phyloP scores from a whole-genome alignment of 1,140 invertebrate genomes.

The Tigriopus japonicus region DNA sequence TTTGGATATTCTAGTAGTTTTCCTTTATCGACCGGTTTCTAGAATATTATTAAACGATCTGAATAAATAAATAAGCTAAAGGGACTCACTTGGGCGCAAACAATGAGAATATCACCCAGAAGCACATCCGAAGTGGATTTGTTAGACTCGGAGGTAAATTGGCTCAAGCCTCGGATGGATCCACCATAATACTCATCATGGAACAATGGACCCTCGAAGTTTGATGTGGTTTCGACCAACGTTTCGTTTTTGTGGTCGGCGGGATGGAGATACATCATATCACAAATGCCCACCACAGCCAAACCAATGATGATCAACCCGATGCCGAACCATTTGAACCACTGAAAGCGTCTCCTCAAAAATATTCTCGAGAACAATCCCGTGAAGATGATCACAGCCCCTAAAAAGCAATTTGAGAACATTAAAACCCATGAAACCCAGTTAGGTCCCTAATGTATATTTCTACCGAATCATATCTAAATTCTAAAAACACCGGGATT shows the following conservation, averaged over 20 bases:
- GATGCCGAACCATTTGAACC: conserved; percentile 66
- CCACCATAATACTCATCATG: conserved; percentile 30
- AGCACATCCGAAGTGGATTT: conserved; percentile 12
- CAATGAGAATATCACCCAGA: conserved; percentile 69
- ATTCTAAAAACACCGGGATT: too few relatives aligned
- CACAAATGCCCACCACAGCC: conserved; percentile 55
- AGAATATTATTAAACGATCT: too few relatives aligned
- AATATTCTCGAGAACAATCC: conserved; percentile 75
- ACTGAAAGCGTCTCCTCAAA: conserved; percentile 43
- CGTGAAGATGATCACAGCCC: conserved; percentile 81
- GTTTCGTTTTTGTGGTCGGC: too few relatives aligned
- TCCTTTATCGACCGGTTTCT: too few relatives aligned
- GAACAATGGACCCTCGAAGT: conserved; percentile 17
- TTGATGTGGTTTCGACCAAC: too few relatives aligned
- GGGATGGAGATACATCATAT: conserved; percentile 32
- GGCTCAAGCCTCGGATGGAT: conserved; percentile 30
- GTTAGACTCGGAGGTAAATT: background rate
- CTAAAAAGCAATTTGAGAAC: conserved; percentile 27
- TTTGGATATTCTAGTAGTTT: too few relatives aligned
- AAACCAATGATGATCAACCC: conserved; percentile 56
- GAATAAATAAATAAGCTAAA: background rate
- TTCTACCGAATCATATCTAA: too few relatives aligned
- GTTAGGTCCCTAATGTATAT: too few relatives aligned
- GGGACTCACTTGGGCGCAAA: conserved; percentile 56
- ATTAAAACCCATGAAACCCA: too few relatives aligned